These are phyloP conservation scores for Rotaria sp. DNA, from an alignment of 2,888 invertebrate genomes.

Conservation along the genomic window DNA sequence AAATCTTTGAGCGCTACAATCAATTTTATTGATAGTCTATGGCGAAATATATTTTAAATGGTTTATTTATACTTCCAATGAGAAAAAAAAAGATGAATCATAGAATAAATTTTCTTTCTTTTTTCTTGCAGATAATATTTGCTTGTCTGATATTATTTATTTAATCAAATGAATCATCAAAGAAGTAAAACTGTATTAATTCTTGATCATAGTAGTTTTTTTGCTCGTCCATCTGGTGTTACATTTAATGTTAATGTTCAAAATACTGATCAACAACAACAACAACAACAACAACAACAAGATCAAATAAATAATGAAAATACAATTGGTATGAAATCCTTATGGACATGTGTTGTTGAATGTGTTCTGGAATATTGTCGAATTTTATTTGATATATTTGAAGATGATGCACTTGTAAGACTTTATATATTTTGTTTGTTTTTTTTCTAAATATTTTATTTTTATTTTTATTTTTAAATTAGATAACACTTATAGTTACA, in stretches of 20 bases:
- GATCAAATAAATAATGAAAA: slow-evolving; percentile 9
- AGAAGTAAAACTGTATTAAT: slow-evolving; percentile 81
- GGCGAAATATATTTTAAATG: no score
- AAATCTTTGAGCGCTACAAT: no score
- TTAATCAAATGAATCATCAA: background rate
- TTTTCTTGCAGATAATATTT: no score
- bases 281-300: slow-evolving; percentile 51
- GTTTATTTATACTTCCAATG: no score
- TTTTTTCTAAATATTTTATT: background rate
- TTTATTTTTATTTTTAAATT: slow-evolving; percentile 40
- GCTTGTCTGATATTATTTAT: background rate
- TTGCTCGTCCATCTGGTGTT: slow-evolving; percentile 74
- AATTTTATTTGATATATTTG: slow-evolving; percentile 93
- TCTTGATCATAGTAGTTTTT: slow-evolving; percentile 83
- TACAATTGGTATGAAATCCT: slow-evolving; percentile 62
- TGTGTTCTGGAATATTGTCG: slow-evolving; percentile 89
- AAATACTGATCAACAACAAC: slow-evolving; percentile 65
- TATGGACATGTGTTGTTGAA: slow-evolving; percentile 94
- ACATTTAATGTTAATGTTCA: slow-evolving; percentile 73
- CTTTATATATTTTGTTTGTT: slow-evolving; percentile 43
- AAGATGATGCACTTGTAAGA: slow-evolving; percentile 72
- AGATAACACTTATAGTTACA: slow-evolving; percentile 74
- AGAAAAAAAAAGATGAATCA: no score
- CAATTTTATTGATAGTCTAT: no score
- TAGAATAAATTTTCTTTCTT: no score